Evolutionary conservation across 2,888 invertebrate species (phyloP).

Genomic region (Drosophila lacicola): DNA sequence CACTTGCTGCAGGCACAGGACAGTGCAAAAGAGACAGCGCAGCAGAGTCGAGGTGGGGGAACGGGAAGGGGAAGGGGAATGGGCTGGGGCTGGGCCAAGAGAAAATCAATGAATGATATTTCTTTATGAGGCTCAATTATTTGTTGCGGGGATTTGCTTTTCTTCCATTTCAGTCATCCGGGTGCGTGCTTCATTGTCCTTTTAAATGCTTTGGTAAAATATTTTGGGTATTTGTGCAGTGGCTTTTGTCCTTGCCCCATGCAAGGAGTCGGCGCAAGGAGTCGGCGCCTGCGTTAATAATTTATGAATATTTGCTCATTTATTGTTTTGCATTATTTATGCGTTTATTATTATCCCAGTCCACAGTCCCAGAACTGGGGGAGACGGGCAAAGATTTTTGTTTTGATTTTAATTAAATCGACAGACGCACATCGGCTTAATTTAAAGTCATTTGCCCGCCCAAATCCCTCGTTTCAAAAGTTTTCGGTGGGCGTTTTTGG

Average conservation of each 20-base stretch:
- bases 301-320: constrained; percentile 82
- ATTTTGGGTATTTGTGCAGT: constrained; percentile 75
- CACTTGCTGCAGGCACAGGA: constrained; percentile 54
- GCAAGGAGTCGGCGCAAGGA: constrained; percentile 28
- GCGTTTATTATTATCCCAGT: constrained; percentile 74
- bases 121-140: constrained; percentile 81
- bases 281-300: constrained; percentile 70
- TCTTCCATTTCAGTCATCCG: constrained; percentile 56
- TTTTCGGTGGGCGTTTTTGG: neutral
- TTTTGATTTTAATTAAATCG: constrained; percentile 82
- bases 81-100: constrained; percentile 14
- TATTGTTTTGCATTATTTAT: constrained; percentile 81
- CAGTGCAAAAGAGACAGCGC: neutral
- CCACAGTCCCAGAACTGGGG: neutral
- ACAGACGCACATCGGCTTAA: constrained; percentile 73
- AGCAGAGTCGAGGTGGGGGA: neutral
- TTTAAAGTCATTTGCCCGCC: constrained; percentile 71
- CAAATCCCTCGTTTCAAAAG: constrained; percentile 59
- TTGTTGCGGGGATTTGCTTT: constrained; percentile 82
- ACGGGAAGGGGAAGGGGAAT: neutral
- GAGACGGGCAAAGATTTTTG: constrained; percentile 63
- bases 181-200: constrained; percentile 77
- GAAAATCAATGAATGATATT: constrained; percentile 82
- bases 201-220: constrained; percentile 80
- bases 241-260: constrained; percentile 57